Base-by-base conservation (phyloP, 2,888 invertebrate genomes). In the Torymus texanus region DNA sequence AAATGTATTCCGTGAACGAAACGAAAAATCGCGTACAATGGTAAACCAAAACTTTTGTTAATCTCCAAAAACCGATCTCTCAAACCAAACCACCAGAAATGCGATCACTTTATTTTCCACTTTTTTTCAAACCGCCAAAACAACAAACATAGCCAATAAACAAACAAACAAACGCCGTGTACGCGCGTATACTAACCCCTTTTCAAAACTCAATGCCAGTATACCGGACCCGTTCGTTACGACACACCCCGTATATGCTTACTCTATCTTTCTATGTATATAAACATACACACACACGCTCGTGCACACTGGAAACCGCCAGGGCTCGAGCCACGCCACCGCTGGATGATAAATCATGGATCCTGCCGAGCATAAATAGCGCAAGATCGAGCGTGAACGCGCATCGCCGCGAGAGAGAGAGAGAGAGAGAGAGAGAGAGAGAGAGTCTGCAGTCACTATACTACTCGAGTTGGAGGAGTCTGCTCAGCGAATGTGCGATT, bases 351-450 rank as follows among this genome's bases (percentile, higher is more conserved):
- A 83, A 84, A 84, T 84, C 83, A 83, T 79, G 82, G 79, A 79
- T 83, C 83, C 82, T 67, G 77, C 80, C 71, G 81, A 77, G 84
- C 83, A 84, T 84, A 84, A 84, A 85, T 80, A 82, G 83, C 76
- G 81, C 76, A 81, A 83, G 84, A 85, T 83, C 83, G 79, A 77
- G 83, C 81, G 82, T 72, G 77, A 82, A 79, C 77, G 75, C 78
- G 77, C 80, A 53, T 13, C 11, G 14, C n/a, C 11, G 21, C 68
- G 13, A n/a, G 58, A 10, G 53, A 2, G 14, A 61, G 59, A n/a
- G 50, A 56, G 56, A 56, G 41, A 58, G 63, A 41, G n/a, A 53
- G 4, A n/a, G 8, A 8, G 41, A 8, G 41, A n/a, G n/a, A n/a
- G n/a, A n/a, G n/a, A n/a, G n/a, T n/a, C 41, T 41, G 8, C 41